Evolutionary conservation across 2,113 vertebrate genomes (phyloP).

Genomic region (Orientallactaga bullata): DNA sequence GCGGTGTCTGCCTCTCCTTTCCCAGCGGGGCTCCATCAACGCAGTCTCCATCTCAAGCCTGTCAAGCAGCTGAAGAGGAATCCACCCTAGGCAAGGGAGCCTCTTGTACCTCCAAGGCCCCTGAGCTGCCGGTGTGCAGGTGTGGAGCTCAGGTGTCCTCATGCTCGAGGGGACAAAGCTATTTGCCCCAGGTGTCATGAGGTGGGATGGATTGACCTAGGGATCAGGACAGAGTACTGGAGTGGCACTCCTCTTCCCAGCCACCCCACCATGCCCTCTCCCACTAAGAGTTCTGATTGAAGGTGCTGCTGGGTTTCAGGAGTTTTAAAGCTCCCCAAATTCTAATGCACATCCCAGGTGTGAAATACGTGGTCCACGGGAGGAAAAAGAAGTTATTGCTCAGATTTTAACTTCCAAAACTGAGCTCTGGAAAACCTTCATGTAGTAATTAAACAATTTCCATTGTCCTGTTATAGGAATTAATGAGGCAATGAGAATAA

Average conservation of each 20-base stretch:
- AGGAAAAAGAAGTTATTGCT: neutral
- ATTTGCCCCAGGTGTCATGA: neutral
- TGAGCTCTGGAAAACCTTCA: neutral
- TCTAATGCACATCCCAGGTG: neutral
- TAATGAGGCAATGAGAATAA: too few species aligned
- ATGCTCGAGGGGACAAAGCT: rapidly evolving
- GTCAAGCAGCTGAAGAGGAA: neutral
- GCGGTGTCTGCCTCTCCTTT: neutral
- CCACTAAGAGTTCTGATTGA: neutral
- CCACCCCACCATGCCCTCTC: neutral
- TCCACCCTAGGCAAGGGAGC: neutral
- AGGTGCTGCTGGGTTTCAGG: neutral
- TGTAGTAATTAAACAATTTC: constrained; percentile 1
- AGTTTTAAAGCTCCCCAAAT: neutral
- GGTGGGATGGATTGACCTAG: neutral
- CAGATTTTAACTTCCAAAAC: constrained; percentile 20
- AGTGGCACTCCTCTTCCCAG: neutral
- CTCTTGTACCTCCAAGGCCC: neutral
- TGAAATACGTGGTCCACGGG: neutral
- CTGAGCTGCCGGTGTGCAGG: neutral
- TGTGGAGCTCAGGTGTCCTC: neutral
- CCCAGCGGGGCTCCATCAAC: neutral
- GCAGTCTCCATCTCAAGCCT: neutral
- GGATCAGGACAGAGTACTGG: neutral
- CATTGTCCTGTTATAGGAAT: neutral